These are phyloP conservation scores for Coelinius sp. DNA, from an alignment of 2,888 invertebrate species.

Conservation along the genomic window DNA sequence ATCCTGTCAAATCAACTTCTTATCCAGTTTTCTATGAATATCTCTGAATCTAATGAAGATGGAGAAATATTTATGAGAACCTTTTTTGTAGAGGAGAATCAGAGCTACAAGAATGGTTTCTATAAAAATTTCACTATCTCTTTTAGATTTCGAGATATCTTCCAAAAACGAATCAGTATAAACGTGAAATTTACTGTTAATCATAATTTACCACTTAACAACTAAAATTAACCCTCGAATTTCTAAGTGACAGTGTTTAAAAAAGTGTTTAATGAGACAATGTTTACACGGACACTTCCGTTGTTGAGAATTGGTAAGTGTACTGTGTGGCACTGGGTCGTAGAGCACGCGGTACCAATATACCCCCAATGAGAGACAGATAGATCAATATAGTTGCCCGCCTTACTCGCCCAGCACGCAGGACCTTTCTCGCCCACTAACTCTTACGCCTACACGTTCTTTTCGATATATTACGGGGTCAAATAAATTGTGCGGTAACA, in stretches of 20 bases:
- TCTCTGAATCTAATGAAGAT: no score
- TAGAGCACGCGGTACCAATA: constrained; percentile 32
- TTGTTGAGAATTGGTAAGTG: constrained; percentile 33
- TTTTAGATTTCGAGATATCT: no score
- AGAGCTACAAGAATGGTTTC: no score
- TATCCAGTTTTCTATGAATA: no score
- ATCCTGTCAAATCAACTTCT: no score
- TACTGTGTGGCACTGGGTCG: constrained; percentile 34
- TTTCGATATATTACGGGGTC: background rate
- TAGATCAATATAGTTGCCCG: constrained; percentile 62
- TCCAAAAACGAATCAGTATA: no score
- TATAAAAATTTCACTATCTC: no score
- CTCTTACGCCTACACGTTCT: background rate
- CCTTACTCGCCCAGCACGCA: constrained; percentile 34
- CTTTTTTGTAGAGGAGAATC: no score
- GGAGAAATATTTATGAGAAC: no score
- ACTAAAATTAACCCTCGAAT: no score
- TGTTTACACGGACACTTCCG: constrained; percentile 22
- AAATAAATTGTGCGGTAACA: no score
- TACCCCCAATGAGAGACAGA: constrained; percentile 52
- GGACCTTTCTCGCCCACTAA: constrained; percentile 20
- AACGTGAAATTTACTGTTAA: no score
- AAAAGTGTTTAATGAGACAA: background rate
- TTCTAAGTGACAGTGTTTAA: background rate
- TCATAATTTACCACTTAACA: background rate